Evolutionary conservation across 2,113 vertebrate species (phyloP).

Genomic region (Lasiurus cinereus): DNA sequence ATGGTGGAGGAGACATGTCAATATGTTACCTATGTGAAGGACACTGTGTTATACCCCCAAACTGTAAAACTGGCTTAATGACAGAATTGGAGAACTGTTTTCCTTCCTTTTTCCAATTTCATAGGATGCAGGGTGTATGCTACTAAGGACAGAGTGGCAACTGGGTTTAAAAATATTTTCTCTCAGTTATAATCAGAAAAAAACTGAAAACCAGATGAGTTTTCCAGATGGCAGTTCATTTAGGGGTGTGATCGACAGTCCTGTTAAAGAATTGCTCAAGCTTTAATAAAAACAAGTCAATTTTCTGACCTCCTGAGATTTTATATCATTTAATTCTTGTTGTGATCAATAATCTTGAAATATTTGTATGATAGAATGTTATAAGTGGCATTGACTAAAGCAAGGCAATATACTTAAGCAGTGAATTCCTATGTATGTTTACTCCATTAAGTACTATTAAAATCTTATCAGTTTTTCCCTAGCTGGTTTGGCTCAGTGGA

Average conservation of each 20-base stretch:
- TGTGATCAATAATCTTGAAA: slow-evolving; percentile 64
- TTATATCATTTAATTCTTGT: slow-evolving; percentile 59
- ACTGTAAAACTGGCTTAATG: neutral
- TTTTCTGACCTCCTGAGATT: slow-evolving; percentile 64
- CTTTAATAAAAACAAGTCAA: slow-evolving; percentile 67
- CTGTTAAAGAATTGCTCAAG: slow-evolving; percentile 58
- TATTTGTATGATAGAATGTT: slow-evolving; percentile 56
- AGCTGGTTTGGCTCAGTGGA: too few species aligned
- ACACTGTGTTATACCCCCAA: neutral
- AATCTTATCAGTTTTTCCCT: slow-evolving; percentile 51
- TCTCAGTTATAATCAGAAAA: slow-evolving; percentile 68
- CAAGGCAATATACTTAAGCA: neutral
- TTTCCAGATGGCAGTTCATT: slow-evolving; percentile 44
- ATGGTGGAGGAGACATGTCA: neutral
- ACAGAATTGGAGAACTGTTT: slow-evolving; percentile 38
- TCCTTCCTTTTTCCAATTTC: slow-evolving; percentile 43
- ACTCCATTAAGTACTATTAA: slow-evolving; percentile 12
- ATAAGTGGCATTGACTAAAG: slow-evolving; percentile 52
- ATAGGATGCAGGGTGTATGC: neutral
- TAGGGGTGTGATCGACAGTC: slow-evolving; percentile 48
- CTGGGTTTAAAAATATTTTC: slow-evolving; percentile 55
- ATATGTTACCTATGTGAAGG: neutral
- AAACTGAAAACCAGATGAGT: slow-evolving; percentile 56
- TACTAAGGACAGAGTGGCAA: slow-evolving; percentile 36
- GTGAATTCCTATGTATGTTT: slow-evolving; percentile 42